Percentiles rank a stretch among this genome's conserved stretches.
Conservation (phyloP, 2,113 vertebrate species). For the Sciurus niger region DNA sequence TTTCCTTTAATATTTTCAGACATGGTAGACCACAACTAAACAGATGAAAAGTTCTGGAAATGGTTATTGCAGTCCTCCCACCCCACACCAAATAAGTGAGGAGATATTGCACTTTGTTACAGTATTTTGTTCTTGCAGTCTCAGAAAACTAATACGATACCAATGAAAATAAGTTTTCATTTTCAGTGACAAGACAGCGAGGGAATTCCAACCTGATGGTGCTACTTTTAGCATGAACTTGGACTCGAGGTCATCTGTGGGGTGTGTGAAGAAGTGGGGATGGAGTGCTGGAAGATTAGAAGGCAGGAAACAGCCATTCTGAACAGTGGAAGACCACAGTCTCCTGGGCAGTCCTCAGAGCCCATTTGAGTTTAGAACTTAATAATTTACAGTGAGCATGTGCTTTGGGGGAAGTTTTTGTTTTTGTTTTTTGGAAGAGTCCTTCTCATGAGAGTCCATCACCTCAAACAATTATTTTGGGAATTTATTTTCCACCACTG, state of each 20-base stretch:
- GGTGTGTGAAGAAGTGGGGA: rapidly evolving
- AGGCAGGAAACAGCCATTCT: not conserved
- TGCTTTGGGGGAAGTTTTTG: not conserved
- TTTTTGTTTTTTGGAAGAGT: not conserved
- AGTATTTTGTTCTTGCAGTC: not conserved
- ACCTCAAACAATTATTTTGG: not conserved
- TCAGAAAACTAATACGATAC: not conserved
- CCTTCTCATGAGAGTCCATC: not conserved
- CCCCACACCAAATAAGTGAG: not conserved
- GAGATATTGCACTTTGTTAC: not conserved
- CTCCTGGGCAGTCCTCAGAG: not conserved
- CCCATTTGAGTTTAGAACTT: not conserved
- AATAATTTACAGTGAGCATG: not conserved
- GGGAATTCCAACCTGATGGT: not conserved
- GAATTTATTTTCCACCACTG: slow-evolving; percentile 24
- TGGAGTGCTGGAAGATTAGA: not conserved
- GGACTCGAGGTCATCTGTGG: not conserved
- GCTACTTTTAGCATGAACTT: not conserved
- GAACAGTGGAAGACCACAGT: not conserved
- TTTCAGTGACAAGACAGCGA: not conserved
- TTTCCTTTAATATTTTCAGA: not conserved
- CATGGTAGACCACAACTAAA: not conserved
- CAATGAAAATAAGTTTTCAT: not conserved
- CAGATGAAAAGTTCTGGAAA: not conserved
- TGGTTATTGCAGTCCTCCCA: no score